phyloP scores from a whole-genome alignment of 2,888 invertebrate genomes.

The Cantharis lateralis region DNA sequence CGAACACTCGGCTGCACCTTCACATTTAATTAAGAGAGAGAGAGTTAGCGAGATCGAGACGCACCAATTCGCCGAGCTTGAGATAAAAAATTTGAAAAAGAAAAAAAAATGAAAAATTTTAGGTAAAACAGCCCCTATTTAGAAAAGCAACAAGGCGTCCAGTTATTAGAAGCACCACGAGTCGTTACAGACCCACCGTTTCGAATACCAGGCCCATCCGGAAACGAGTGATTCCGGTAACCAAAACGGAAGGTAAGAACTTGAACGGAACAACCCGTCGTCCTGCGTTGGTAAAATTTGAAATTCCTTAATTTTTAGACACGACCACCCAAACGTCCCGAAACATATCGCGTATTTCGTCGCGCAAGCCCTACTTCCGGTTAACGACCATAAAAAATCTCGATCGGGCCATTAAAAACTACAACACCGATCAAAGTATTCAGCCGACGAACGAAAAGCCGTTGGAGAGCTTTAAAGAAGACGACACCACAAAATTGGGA shows the following conservation, averaged over 20 bases:
- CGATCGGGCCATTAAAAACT: conserved; percentile 40
- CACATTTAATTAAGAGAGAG: neutral
- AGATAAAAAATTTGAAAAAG: neutral
- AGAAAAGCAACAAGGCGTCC: neutral
- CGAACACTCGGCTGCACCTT: neutral
- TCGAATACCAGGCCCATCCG: neutral
- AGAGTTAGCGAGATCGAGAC: neutral
- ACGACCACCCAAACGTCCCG: conserved; percentile 32
- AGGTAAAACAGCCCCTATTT: neutral
- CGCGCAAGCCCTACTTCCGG: conserved; percentile 27
- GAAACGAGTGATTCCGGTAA: neutral
- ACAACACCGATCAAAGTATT: conserved; percentile 40
- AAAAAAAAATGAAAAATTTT: neutral
- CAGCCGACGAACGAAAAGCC: conserved; percentile 46
- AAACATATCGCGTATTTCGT: conserved; percentile 41
- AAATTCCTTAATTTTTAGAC: neutral
- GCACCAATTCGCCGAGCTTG: neutral
- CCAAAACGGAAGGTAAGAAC: neutral
- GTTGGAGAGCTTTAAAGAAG: conserved; percentile 34
- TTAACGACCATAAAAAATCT: conserved; percentile 29
- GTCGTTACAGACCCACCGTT: neutral
- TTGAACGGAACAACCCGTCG: neutral
- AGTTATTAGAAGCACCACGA: neutral
- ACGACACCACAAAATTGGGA: conserved; percentile 40
- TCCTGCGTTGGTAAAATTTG: neutral